These are phyloP conservation scores for Leucoma salicis DNA, from an alignment of 2,888 invertebrate species.

Conservation along the genomic window DNA sequence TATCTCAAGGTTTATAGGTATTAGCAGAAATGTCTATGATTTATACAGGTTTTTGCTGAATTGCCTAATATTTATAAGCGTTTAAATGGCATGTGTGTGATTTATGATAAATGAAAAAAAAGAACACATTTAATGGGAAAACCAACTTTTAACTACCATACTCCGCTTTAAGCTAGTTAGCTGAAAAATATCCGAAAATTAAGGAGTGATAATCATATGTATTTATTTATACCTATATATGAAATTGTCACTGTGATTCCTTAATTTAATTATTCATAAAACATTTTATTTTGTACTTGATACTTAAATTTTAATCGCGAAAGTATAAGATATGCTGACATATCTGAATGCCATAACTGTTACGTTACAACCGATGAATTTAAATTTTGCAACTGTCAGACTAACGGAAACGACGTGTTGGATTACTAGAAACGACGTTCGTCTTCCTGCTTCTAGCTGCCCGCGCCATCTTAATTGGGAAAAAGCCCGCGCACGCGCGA, in stretches of 20 bases:
- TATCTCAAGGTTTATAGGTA: no score
- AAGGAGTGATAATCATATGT: no score
- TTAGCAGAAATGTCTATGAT: slow-evolving; percentile 48
- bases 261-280: no score
- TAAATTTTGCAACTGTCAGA: slow-evolving; percentile 40
- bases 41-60: neutral
- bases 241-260: no score
- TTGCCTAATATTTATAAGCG: neutral
- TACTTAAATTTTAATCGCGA: no score
- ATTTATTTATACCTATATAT: no score
- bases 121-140: no score
- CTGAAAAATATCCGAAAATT: no score
- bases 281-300: no score
- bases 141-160: no score
- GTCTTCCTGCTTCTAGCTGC: slow-evolving; percentile 44
- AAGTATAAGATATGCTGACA: slow-evolving; percentile 13
- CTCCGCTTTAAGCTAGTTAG: no score
- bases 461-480: slow-evolving; percentile 50
- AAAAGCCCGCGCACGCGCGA: slow-evolving; percentile 45
- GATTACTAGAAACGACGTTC: slow-evolving; percentile 33
- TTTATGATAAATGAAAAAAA: neutral
- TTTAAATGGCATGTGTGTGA: neutral
- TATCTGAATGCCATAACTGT: slow-evolving; percentile 23
- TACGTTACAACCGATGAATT: slow-evolving; percentile 25
- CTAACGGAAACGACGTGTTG: slow-evolving; percentile 32